Conservation (phyloP, 2,113 vertebrate genomes). For the Tragelaphus strepsiceros region DNA sequence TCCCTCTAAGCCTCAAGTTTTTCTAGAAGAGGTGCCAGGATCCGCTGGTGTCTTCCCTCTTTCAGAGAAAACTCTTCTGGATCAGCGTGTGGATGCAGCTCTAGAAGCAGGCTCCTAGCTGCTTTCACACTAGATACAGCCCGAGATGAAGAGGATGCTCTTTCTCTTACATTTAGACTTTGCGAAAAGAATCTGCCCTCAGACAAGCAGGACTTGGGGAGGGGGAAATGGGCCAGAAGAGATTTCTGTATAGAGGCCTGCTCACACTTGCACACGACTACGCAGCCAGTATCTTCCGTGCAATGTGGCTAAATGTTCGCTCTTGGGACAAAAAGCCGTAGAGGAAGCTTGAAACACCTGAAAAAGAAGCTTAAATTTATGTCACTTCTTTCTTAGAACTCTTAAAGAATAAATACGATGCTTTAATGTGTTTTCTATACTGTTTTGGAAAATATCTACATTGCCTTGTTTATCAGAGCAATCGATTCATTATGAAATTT, state of each 20-base stretch:
- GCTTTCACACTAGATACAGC: not conserved
- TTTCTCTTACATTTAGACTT: not conserved
- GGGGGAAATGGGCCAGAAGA: conserved; percentile 74
- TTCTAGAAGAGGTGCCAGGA: conserved; percentile 46
- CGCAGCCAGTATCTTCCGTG: not conserved
- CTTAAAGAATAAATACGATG: not conserved
- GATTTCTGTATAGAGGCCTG: conserved; percentile 56
- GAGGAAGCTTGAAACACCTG: conserved; percentile 8
- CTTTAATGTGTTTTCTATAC: not conserved
- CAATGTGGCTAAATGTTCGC: not conserved
- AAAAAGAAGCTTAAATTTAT: conserved; percentile 40
- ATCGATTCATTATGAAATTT: not conserved
- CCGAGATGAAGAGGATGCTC: not conserved
- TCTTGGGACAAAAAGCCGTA: not conserved
- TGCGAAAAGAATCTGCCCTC: not conserved
- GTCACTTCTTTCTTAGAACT: not conserved
- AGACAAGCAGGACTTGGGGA: conserved; percentile 20
- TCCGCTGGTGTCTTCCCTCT: not conserved
- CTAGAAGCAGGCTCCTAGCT: rapidly evolving
- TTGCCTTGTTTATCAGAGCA: not conserved
- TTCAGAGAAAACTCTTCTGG: conserved; percentile 23
- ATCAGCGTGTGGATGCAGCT: not conserved
- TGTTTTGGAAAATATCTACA: not conserved
- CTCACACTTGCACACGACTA: rapidly evolving
- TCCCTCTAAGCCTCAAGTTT: not conserved